These are phyloP conservation scores for Psittacula echo DNA, from an alignment of 2,797 vertebrate genomes.

Conservation along the genomic window DNA sequence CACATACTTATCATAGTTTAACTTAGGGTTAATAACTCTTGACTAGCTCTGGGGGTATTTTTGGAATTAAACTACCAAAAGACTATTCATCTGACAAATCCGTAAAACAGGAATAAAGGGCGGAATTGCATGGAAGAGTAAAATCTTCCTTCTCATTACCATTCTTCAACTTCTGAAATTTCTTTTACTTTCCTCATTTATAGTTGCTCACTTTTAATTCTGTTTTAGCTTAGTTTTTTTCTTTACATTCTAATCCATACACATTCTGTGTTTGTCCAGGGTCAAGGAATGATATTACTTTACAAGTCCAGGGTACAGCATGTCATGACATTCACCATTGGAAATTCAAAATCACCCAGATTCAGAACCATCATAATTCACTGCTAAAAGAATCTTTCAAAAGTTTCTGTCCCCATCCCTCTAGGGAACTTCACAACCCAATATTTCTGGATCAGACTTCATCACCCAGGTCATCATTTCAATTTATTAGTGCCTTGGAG, in stretches of 20 bases:
- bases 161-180: neutral
- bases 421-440: slow-evolving; percentile 23
- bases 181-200: neutral
- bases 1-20: slow-evolving; percentile 39
- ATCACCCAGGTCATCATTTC: slow-evolving; percentile 69
- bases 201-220: neutral
- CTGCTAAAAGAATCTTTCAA: slow-evolving; percentile 17
- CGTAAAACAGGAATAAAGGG: neutral
- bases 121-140: neutral
- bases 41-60: slow-evolving; percentile 47
- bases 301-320: neutral
- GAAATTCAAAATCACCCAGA: slow-evolving; percentile 55
- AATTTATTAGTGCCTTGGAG: slow-evolving; percentile 65
- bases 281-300: neutral
- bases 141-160: neutral
- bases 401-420: slow-evolving; percentile 25
- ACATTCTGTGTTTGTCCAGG: neutral
- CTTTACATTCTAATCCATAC: neutral
- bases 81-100: slow-evolving; percentile 49
- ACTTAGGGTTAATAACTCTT: slow-evolving; percentile 57
- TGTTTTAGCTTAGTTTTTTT: neutral
- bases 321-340: slow-evolving; percentile 3
- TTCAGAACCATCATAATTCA: slow-evolving; percentile 49
- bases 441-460: slow-evolving; percentile 67
- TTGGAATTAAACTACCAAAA: slow-evolving; percentile 43